Percentiles rank a stretch among this genome's conserved stretches.
phyloP scores from a whole-genome alignment of 2,888 invertebrate genomes.

The Micropterix aruncella region DNA sequence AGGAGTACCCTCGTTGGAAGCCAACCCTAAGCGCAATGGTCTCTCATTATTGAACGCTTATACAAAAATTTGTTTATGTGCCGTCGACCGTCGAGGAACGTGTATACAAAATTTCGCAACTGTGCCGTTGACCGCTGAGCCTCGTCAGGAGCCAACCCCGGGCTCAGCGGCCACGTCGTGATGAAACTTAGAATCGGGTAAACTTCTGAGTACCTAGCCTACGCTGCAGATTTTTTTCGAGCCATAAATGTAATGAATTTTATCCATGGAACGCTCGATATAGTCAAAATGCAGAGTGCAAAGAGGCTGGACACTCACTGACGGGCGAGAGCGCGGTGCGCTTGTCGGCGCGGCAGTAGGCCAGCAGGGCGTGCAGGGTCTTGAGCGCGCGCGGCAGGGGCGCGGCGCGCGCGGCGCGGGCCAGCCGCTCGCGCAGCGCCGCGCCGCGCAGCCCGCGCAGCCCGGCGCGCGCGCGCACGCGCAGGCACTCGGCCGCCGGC shows the following conservation, averaged over 20 bases:
- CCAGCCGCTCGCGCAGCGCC: slow-evolving; percentile 35
- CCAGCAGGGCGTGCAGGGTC: slow-evolving; percentile 88
- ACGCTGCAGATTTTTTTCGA: background rate
- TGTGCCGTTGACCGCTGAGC: background rate
- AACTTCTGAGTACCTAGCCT: slow-evolving; percentile 10
- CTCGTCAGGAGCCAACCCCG: background rate
- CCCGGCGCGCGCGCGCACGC: slow-evolving; percentile 59
- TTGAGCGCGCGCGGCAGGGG: slow-evolving; percentile 77
- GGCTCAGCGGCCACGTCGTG: too few relatives aligned
- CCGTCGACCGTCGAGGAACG: too few relatives aligned
- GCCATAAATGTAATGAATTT: slow-evolving; percentile 5
- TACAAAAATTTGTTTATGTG: too few relatives aligned
- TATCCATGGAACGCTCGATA: background rate
- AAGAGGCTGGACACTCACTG: slow-evolving; percentile 46
- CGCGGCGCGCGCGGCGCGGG: slow-evolving; percentile 63
- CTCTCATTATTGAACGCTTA: too few relatives aligned
- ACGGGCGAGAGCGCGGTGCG: slow-evolving; percentile 71
- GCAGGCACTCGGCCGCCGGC: slow-evolving; percentile 79
- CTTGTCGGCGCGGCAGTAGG: slow-evolving; percentile 84
- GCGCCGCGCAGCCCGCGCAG: slow-evolving; percentile 62
- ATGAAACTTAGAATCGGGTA: background rate
- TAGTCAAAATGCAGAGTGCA: slow-evolving; percentile 4
- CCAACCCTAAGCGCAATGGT: too few relatives aligned
- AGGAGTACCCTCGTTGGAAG: too few relatives aligned
- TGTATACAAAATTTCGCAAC: too few relatives aligned